Evolutionary conservation across 2,113 vertebrate species (phyloP).

Genomic region (Erpornis zantholeuca): DNA sequence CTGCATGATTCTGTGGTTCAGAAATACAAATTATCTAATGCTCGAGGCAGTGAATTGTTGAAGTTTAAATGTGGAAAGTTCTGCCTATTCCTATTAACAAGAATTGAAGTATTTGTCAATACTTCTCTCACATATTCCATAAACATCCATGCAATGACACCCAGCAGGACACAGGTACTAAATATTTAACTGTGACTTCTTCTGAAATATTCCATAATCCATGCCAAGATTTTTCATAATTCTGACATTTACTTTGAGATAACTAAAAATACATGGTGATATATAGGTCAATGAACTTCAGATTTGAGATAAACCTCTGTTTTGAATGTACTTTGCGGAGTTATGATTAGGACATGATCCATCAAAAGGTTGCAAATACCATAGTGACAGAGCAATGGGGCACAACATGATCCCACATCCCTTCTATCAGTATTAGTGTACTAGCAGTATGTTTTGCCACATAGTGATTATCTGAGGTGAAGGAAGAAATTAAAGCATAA

Average conservation of each 20-base stretch:
- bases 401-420: not conserved
- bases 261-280: conserved; percentile 39
- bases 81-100: conserved; percentile 4
- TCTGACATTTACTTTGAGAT: conserved; percentile 19
- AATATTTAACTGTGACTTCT: conserved; percentile 29
- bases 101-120: not conserved
- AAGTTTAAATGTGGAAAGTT: conserved; percentile 48
- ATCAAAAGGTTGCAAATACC: conserved; percentile 14
- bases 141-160: not conserved
- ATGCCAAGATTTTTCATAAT: not conserved
- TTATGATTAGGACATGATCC: not conserved
- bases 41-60: not conserved
- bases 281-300: conserved; percentile 6
- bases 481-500: not conserved
- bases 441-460: not conserved
- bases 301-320: not conserved
- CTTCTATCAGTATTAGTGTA: not conserved
- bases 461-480: not conserved
- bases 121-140: not conserved
- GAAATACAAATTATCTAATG: conserved; percentile 38
- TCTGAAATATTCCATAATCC: conserved; percentile 25
- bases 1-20: not conserved
- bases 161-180: not conserved
- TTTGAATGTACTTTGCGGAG: not conserved
- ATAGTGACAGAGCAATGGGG: not conserved